A percentile compares a stretch with the other conserved stretches of the same genome.
Evolutionary conservation across 1,140 invertebrate species (phyloP).

Genomic region (Drosophila subpulchrella): DNA sequence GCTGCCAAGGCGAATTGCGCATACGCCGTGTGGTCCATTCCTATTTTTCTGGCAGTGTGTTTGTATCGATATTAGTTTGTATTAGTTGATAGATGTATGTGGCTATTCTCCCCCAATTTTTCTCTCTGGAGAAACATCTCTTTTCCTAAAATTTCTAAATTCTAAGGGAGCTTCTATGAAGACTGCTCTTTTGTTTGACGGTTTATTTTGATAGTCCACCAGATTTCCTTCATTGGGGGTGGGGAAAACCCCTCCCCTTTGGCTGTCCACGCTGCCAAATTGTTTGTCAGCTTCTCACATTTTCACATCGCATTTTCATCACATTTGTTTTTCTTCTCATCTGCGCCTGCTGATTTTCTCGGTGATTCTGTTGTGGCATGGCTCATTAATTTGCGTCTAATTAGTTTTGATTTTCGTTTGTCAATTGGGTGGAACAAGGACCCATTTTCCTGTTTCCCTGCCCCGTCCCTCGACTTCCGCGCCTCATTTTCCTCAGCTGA

Average conservation of each 20-base stretch:
- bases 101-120: not conserved
- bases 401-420: conserved; percentile 75
- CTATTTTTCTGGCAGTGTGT: conserved; percentile 4
- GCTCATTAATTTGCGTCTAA: conserved; percentile 77
- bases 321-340: conserved; percentile 50
- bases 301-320: conserved; percentile 78
- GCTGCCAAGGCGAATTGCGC: conserved; percentile 85
- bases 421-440: conserved; percentile 52
- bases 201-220: conserved; percentile 8
- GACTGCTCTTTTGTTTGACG: conserved; percentile 24
- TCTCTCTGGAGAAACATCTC: conserved; percentile 49
- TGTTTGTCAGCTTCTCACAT: conserved; percentile 77
- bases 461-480: conserved; percentile 18
- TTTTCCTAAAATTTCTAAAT: not conserved
- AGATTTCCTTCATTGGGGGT: not conserved
- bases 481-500: conserved; percentile 56
- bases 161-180: conserved; percentile 15
- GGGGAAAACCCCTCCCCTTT: not conserved
- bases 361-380: conserved; percentile 36
- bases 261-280: conserved; percentile 69
- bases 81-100: conserved; percentile 10
- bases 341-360: conserved; percentile 32
- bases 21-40: conserved; percentile 66
- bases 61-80: conserved; percentile 13
- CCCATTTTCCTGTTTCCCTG: not conserved